Evolutionary conservation across 2,797 vertebrate species (phyloP).

Genomic region (Phaenicophaeus curvirostris): DNA sequence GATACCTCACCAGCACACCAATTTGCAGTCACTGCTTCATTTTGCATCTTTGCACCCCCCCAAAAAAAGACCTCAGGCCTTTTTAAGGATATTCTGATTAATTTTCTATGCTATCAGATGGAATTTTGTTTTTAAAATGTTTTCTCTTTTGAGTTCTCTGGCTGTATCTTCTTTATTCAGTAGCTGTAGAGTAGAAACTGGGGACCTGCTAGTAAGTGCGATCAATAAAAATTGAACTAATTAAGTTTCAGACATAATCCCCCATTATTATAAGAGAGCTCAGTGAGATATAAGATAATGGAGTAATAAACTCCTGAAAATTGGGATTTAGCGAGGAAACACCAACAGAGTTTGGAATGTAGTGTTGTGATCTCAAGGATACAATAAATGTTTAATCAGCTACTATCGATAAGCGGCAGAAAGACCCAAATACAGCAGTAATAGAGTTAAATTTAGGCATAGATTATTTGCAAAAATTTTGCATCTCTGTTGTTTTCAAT

Average conservation of each 20-base stretch:
- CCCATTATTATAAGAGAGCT: slow-evolving; percentile 18
- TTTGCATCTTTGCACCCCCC: not conserved
- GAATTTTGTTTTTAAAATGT: not conserved
- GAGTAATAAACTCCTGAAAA: slow-evolving; percentile 52
- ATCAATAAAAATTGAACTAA: slow-evolving; percentile 54
- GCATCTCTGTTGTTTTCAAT: not conserved
- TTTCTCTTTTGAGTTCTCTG: not conserved
- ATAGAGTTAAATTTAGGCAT: not conserved
- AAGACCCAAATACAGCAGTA: not conserved
- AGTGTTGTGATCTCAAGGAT: not conserved
- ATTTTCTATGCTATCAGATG: not conserved
- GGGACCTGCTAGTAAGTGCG: not conserved
- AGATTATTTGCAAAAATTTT: not conserved
- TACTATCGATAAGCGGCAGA: not conserved
- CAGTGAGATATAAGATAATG: slow-evolving; percentile 30
- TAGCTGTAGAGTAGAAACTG: not conserved
- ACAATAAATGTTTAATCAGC: not conserved
- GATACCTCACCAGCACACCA: not conserved
- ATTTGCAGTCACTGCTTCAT: not conserved
- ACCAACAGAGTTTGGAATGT: not conserved
- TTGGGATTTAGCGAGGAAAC: slow-evolving; percentile 42
- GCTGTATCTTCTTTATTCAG: not conserved
- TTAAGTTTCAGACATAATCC: slow-evolving; percentile 52
- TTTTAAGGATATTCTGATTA: not conserved
- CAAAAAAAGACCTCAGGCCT: not conserved